Conservation (phyloP, 2,888 invertebrate genomes). For the Drosophila pseudotakahashii region DNA sequence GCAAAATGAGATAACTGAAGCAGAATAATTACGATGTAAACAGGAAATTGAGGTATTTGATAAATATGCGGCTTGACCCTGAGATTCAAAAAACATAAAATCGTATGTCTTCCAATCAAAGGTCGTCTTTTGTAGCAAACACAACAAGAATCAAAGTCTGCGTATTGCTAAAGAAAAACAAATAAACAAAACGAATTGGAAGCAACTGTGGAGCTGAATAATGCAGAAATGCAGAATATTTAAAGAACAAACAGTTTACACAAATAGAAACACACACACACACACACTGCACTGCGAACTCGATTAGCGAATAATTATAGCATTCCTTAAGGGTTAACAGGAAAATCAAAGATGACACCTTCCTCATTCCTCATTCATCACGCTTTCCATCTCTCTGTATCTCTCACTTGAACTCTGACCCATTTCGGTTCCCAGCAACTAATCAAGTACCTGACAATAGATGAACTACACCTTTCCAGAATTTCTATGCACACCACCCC, state of each 20-base stretch:
- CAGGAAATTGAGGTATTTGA: constrained; percentile 52
- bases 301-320: constrained; percentile 31
- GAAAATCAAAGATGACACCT: constrained; percentile 8
- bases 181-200: constrained; percentile 54
- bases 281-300: constrained; percentile 50
- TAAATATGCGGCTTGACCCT: constrained; percentile 83
- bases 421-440: constrained; percentile 38
- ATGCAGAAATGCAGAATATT: constrained; percentile 48
- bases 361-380: constrained; percentile 1
- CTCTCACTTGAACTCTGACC: constrained; percentile 8
- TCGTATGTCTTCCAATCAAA: constrained; percentile 85
- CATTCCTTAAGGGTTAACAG: constrained; percentile 41
- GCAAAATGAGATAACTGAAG: constrained; percentile 45
- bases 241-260: constrained; percentile 19
- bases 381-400: neutral
- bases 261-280: constrained; percentile 12
- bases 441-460: constrained; percentile 81
- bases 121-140: constrained; percentile 83
- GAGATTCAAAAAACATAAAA: constrained; percentile 84
- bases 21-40: constrained; percentile 57
- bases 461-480: constrained; percentile 37
- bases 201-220: constrained; percentile 58
- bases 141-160: constrained; percentile 80
- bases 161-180: constrained; percentile 72
- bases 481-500: constrained; percentile 11